Base-by-base conservation (phyloP, 2,888 invertebrate species). In the Notodonta ziczac region DNA sequence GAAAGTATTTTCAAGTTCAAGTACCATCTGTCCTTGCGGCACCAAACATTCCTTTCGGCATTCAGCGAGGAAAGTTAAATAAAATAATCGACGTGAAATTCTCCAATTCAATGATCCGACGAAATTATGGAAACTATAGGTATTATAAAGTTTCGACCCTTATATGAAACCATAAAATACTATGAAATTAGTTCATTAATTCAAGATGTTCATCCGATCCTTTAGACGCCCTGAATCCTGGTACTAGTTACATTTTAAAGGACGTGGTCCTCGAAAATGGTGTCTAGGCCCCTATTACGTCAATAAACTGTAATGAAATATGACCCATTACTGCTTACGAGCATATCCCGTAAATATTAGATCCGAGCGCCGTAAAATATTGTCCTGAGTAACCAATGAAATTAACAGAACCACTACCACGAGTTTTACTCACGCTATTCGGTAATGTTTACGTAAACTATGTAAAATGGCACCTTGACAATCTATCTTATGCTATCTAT, bases 301-400 rank as follows among this genome's bases (percentile, higher is more conserved):
- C 10, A 8, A 42, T 42, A 42, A 42, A 42, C 42, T 2, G 10
- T 42, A 42, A 42, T 42, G 42, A n/a, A n/a, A 46, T 46, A 46
- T 46, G n/a, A n/a, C 46, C 46, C n/a, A 46, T 46, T n/a, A 46
- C 46, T 46, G 46, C n/a, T 46, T 46, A 46, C 10, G 46, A n/a
- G 10, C 9, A 46, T 46, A n/a, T n/a, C 46, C 13, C n/a, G 9
- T 46, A 46, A 46, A 46, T 46, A 42, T 42, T 42, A 46, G n/a
- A 46, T n/a, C 6, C 46, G n/a, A 10, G 4, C 6, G 10, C 46
- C 46, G 13, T 46, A 46, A 46, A 46, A 46, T 7, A 46, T n/a
- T 4, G 54, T 54, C 13, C 46, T n/a, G n/a, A 46, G 46, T 46
- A 46, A n/a, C 46, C 13, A 46, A 42, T 42, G 9, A 42, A 42